phyloP scores from a whole-genome alignment of 2,888 invertebrate species.

The Idaea straminata region DNA sequence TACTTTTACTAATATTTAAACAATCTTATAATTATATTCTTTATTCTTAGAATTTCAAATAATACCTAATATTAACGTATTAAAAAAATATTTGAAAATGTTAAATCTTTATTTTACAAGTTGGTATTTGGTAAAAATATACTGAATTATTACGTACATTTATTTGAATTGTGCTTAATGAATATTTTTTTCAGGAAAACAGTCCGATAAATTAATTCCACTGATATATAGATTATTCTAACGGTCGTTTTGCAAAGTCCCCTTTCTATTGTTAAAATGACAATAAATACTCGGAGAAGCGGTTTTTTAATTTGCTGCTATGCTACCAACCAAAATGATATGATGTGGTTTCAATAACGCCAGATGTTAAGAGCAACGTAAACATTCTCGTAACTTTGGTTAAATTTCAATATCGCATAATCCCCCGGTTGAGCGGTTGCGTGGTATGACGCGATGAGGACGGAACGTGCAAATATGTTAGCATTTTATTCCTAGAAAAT shows the following conservation, averaged over 20 bases:
- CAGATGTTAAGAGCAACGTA: background rate
- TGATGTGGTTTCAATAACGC: background rate
- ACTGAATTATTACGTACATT: too few relatives aligned
- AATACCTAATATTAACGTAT: too few relatives aligned
- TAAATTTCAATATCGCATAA: conserved; percentile 4
- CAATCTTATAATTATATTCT: too few relatives aligned
- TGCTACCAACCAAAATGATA: background rate
- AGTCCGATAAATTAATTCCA: too few relatives aligned
- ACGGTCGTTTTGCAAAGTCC: background rate
- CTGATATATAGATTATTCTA: too few relatives aligned
- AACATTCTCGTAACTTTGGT: background rate
- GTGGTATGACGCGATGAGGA: conserved; percentile 13
- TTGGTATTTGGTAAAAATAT: too few relatives aligned
- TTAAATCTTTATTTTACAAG: too few relatives aligned
- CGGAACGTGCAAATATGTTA: conserved; percentile 41
- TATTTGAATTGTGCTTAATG: too few relatives aligned
- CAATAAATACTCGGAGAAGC: background rate
- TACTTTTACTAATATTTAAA: too few relatives aligned
- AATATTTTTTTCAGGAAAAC: too few relatives aligned
- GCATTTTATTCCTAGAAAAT: conserved; percentile 61
- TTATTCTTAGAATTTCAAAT: too few relatives aligned
- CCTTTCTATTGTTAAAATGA: background rate
- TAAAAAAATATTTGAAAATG: too few relatives aligned
- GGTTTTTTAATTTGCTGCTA: background rate
- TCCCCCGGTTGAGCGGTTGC: conserved; percentile 9